These are phyloP conservation scores for Poeciliopsis infans DNA, from an alignment of 2,797 vertebrate species.

Conservation along the genomic window DNA sequence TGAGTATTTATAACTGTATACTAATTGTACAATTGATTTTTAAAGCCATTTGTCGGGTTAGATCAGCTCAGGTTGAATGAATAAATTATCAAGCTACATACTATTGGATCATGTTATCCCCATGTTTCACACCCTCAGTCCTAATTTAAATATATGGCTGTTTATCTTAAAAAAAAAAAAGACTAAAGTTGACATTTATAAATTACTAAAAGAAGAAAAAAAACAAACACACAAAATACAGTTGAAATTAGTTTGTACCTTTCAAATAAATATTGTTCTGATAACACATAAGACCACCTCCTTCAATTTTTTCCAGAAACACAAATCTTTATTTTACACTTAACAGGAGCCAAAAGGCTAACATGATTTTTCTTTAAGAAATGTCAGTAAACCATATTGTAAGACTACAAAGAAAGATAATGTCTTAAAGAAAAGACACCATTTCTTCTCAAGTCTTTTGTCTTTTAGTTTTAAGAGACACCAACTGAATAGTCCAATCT, in stretches of 20 bases:
- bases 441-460: constrained; percentile 15
- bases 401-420: constrained; percentile 44
- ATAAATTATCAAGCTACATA: neutral
- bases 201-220: too few species aligned
- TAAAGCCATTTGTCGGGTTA: neutral
- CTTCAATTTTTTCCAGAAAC: constrained; percentile 42
- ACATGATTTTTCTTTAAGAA: constrained; percentile 65
- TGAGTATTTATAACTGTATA: too few species aligned
- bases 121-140: neutral
- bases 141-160: neutral
- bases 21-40: neutral
- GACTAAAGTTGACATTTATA: neutral
- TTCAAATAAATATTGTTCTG: neutral
- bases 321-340: constrained; percentile 79
- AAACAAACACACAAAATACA: neutral
- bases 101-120: neutral
- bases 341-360: constrained; percentile 72
- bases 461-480: constrained; percentile 66
- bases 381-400: constrained; percentile 59
- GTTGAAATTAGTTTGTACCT: too few species aligned
- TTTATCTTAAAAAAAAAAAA: neutral
- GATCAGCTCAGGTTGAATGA: neutral
- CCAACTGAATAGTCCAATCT: constrained; percentile 71
- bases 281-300: constrained; percentile 1
- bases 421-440: constrained; percentile 48